Percentiles rank a stretch among this genome's conserved stretches.
These are phyloP conservation scores for Eulemur albifrons DNA, from an alignment of 2,797 vertebrate genomes.

Conservation along the genomic window DNA sequence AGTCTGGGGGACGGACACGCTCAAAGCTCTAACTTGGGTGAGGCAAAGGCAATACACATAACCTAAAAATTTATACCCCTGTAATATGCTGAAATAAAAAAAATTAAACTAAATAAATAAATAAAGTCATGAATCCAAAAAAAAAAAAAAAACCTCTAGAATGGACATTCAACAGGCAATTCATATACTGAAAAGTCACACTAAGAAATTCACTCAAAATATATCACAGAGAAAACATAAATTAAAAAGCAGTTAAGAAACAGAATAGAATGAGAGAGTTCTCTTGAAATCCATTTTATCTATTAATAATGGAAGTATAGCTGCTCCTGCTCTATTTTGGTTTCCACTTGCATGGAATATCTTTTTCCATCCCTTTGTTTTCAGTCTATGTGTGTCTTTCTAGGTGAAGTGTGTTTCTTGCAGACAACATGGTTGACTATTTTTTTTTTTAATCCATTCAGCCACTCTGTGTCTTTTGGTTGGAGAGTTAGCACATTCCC, in stretches of 20 bases:
- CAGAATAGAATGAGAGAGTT: not conserved
- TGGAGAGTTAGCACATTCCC: not conserved
- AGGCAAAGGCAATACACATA: too few relatives aligned
- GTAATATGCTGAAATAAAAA: too few relatives aligned
- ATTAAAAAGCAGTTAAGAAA: not conserved
- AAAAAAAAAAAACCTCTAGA: not conserved
- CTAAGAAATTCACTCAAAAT: slow-evolving; percentile 31
- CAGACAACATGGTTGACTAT: not conserved
- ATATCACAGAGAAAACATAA: not conserved
- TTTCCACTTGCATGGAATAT: not conserved
- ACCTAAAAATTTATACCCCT: too few relatives aligned
- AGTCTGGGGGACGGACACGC: too few relatives aligned
- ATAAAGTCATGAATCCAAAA: too few relatives aligned
- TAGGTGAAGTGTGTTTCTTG: not conserved
- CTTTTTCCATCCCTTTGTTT: not conserved
- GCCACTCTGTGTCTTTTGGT: not conserved
- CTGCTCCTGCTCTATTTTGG: not conserved
- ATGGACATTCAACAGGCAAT: not conserved
- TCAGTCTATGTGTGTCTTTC: not conserved
- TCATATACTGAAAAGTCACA: not conserved
- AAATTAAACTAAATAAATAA: too few relatives aligned
- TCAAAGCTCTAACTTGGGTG: too few relatives aligned
- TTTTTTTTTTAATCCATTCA: not conserved
- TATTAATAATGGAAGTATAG: not conserved
- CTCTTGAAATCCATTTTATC: not conserved